Evolutionary conservation across 2,888 invertebrate species (phyloP).

Genomic region (Ormyrus thymus): DNA sequence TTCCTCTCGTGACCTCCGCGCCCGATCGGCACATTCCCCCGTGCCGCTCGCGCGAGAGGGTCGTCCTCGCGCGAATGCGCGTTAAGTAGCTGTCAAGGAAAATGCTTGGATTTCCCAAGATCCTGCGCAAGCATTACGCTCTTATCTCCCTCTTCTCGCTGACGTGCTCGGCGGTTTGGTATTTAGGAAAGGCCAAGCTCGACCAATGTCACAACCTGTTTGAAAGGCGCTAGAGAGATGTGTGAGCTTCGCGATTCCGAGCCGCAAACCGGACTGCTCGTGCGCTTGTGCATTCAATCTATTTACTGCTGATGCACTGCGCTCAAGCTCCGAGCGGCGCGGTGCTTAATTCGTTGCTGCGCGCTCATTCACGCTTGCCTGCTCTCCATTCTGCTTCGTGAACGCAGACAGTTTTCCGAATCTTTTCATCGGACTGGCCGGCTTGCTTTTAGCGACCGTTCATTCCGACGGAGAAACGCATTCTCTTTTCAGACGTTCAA

Average conservation of each 20-base stretch:
- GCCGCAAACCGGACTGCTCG: not conserved
- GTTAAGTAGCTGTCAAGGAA: slow-evolving; percentile 48
- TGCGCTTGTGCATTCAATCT: slow-evolving; percentile 2
- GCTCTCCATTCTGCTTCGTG: not conserved
- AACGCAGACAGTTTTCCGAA: too few relatives aligned
- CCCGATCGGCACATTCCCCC: not conserved
- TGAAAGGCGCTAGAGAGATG: slow-evolving; percentile 68
- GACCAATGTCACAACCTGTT: slow-evolving; percentile 74
- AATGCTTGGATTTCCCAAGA: slow-evolving; percentile 61
- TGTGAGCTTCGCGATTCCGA: not conserved
- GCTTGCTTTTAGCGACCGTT: slow-evolving; percentile 5
- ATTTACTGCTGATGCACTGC: slow-evolving; percentile 10
- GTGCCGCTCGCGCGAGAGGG: not conserved
- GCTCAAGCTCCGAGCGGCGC: not conserved
- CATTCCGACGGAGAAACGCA: not conserved
- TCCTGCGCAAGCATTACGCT: slow-evolving; percentile 52
- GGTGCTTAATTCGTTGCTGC: not conserved
- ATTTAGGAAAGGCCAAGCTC: slow-evolving; percentile 73
- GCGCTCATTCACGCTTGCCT: slow-evolving; percentile 2
- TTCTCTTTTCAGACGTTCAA: not conserved
- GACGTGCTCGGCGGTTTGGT: slow-evolving; percentile 73
- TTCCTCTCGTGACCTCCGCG: not conserved
- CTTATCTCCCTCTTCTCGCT: slow-evolving; percentile 58
- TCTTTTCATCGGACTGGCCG: not conserved
- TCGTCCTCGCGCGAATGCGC: not conserved